Base-by-base conservation (phyloP, 2,113 vertebrate genomes). In the Riparia riparia region DNA sequence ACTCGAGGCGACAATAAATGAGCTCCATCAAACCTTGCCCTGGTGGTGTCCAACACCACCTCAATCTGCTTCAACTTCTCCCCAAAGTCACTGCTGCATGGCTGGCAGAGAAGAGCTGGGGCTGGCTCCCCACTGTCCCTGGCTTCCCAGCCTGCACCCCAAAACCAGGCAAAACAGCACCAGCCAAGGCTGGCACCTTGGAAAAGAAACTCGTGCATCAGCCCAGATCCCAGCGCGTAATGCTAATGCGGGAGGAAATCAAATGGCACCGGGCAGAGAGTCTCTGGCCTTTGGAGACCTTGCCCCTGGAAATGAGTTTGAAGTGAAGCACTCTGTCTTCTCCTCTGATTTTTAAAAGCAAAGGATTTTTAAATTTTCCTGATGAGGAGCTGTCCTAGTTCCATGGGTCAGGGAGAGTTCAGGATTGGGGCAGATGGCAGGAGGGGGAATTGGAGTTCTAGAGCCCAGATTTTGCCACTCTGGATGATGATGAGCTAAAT, bases 111-210 rank as follows among this genome's bases (percentile, higher is more conserved):
- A 25, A 44, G 20, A 79, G 26, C 20, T 1, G 2, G 56, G 66
- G 14, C 39, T 82, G 65, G 6, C 21, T 69, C 31, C 79, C 41
- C 70, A 70, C 16, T 6, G 4, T 12, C 41, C 51, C 74, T 3
- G 1, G 14, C 53, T 66, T 72, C 54, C 68, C 66, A 61, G 63
- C 15, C 58, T 42, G 22, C 45, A 61, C 61, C 49, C 57, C 86
- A 14, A 41, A 80, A 17, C 24, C 50, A 69, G 45, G 49, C 11
- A 44, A 54, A 94, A 47, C 26, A 51, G 49, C 32, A 45, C 17
- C 0, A 0, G 6, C 0, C 0, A 21, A 63, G 44, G 22, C 41
- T 93, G 70, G 17, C 0, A 1, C 61, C 54, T 60, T 81, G 78
- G 56, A 34, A 81, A 58, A 76, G 39, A 58, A 47, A 51, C 26